Base-by-base conservation (phyloP, 2,113 vertebrate genomes). In the Eptesicus fuscus region DNA sequence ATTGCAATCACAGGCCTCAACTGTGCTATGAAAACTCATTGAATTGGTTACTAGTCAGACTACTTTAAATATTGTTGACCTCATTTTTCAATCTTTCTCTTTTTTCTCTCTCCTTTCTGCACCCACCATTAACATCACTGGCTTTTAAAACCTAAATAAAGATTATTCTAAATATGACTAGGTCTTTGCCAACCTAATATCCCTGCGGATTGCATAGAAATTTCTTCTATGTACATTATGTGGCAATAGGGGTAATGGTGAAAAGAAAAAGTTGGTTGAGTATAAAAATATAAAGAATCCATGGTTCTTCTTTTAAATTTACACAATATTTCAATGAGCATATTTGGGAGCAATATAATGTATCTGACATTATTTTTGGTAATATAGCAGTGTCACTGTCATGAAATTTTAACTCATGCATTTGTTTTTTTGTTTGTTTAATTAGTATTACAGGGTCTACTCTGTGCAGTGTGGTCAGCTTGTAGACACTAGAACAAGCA, bases 321-420 rank as follows among this genome's bases (percentile, higher is more conserved):
- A 87, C 47, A 18, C 61, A 20, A 83, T 12, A 80, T 76, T 53
- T 93, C 71, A 84, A 0, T 88, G 44, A 94, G 47, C 40, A 70
- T 88, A 11, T 94, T 67, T 84, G 61, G 53, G 11, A 93, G 20
- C 5, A 76, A 65, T 86, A 22, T 51, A 79, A 79, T 78, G 9
- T 61, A 92, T 91, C 70, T 96, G 74, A 73, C 73, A 94, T 56
- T 56, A 87, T 94, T 87, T 93, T 91, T 83, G 20, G 70, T 92
- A 51, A 77, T 9, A 63, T 28, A 35, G 61, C 35, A 28, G 8
- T 86, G 42, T 80, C 51, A 30, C 2, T 77, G 44, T 71, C 22
- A 30, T 51, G 56, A 65, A 56, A 87, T 92, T 88, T 83, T 84
- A 91, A 91, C 32, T 95, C n/a, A 44, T 47, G 1, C 13, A 42